Percentiles rank a stretch among this genome's conserved stretches.
phyloP scores from a whole-genome alignment of 2,113 vertebrate species.

The Felis chaus region DNA sequence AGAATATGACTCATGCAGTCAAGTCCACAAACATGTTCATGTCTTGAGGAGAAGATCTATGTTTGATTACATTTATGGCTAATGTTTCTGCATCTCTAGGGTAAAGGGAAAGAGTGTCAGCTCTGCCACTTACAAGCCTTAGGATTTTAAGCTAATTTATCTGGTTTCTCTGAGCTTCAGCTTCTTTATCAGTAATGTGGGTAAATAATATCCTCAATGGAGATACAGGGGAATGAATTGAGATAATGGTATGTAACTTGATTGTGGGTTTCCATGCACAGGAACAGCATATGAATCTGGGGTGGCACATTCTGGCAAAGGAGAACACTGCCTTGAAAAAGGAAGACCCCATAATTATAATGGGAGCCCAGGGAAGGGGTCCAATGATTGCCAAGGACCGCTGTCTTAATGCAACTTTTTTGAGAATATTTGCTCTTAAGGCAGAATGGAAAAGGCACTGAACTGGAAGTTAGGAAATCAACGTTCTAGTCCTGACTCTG shows the following conservation, averaged over 20 bases:
- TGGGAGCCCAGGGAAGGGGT: neutral
- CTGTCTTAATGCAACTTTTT: neutral
- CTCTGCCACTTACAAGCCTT: neutral
- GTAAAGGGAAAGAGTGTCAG: conserved; percentile 6
- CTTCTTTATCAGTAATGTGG: neutral
- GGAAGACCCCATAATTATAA: neutral
- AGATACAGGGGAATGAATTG: neutral
- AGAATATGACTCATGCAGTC: neutral
- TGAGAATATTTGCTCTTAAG: neutral
- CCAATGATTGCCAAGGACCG: neutral
- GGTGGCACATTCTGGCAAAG: neutral
- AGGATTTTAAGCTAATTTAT: conserved; percentile 14
- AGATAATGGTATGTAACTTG: neutral
- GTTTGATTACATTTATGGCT: neutral
- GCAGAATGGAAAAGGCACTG: neutral
- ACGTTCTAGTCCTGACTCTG: neutral
- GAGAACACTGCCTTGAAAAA: neutral
- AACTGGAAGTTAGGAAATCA: neutral
- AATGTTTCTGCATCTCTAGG: neutral
- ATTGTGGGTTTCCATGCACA: neutral
- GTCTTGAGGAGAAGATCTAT: neutral
- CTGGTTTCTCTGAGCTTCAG: neutral
- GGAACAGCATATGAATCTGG: neutral
- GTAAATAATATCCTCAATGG: neutral
- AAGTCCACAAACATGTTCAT: neutral